Evolutionary conservation across 2,888 invertebrate genomes (phyloP).

Genomic region (Agriopis aurantiaria): DNA sequence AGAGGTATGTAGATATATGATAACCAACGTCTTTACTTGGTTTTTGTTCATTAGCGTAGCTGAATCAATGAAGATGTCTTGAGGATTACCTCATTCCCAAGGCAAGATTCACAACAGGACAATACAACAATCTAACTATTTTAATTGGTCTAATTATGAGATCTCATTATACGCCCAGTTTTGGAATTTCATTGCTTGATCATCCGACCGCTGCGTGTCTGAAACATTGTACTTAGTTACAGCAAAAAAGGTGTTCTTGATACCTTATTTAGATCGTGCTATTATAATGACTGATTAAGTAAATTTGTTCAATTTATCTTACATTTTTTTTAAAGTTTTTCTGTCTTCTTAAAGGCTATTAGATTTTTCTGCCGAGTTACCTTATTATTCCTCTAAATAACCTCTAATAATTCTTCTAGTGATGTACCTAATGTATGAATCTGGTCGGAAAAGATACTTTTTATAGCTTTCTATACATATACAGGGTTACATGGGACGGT

Average conservation of each 20-base stretch:
- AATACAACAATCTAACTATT: conserved; percentile 15
- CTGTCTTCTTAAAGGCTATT: too few relatives aligned
- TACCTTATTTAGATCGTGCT: neutral
- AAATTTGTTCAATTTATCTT: too few relatives aligned
- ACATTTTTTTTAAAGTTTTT: too few relatives aligned
- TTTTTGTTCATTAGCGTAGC: neutral
- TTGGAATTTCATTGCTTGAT: conserved; percentile 32
- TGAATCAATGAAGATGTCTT: conserved; percentile 13
- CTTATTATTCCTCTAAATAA: too few relatives aligned
- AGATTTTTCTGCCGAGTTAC: too few relatives aligned
- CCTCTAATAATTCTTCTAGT: too few relatives aligned
- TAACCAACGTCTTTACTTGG: too few relatives aligned
- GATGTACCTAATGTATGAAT: too few relatives aligned
- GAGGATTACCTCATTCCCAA: conserved; percentile 26
- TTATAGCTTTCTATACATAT: too few relatives aligned
- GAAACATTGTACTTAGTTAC: neutral
- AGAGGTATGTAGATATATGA: too few relatives aligned
- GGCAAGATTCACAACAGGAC: conserved; percentile 25
- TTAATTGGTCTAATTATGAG: conserved; percentile 37
- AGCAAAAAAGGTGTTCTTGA: neutral
- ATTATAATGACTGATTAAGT: neutral
- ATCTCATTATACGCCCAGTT: conserved; percentile 43
- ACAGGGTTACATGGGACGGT: too few relatives aligned
- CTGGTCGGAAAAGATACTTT: too few relatives aligned
- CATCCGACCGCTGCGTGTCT: conserved; percentile 5